A percentile compares a stretch with the other conserved stretches of the same genome.
phyloP scores from a whole-genome alignment of 2,113 vertebrate genomes.

The Rousettus leschenaultii region DNA sequence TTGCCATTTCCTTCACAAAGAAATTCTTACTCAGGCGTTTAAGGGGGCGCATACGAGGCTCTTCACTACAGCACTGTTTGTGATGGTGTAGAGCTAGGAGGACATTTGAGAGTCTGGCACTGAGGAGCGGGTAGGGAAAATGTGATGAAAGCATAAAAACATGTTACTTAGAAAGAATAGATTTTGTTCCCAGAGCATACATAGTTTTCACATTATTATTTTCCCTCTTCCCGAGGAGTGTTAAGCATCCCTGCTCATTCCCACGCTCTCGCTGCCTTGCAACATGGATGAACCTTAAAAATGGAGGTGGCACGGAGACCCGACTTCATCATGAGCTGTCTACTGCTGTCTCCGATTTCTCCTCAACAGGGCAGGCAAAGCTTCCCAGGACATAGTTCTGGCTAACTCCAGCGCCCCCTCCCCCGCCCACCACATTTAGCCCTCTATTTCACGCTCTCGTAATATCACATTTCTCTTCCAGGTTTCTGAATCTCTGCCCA shows the following conservation, averaged over 20 bases:
- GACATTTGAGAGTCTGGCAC: neutral
- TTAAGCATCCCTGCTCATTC: too few relatives aligned
- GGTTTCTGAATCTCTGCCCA: neutral
- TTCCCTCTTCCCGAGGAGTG: too few relatives aligned
- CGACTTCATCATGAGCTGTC: neutral
- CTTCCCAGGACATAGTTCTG: too few relatives aligned
- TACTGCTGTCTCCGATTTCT: neutral
- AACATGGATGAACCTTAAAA: neutral
- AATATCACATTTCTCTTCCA: neutral
- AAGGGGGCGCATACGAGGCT: neutral
- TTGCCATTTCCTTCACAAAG: neutral
- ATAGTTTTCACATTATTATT: too few relatives aligned
- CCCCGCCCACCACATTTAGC: fast-evolving
- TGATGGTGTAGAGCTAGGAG: too few relatives aligned
- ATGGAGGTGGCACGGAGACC: neutral
- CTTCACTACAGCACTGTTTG: too few relatives aligned
- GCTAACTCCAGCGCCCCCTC: fast-evolving
- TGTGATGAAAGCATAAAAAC: neutral
- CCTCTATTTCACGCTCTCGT: neutral
- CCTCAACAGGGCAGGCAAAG: neutral
- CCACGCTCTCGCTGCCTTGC: too few relatives aligned
- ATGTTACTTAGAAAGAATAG: neutral
- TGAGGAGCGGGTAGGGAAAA: neutral
- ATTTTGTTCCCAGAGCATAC: neutral
- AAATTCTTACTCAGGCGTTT: neutral